These are phyloP conservation scores for Troides helena DNA, from an alignment of 2,888 invertebrate genomes.

Conservation along the genomic window DNA sequence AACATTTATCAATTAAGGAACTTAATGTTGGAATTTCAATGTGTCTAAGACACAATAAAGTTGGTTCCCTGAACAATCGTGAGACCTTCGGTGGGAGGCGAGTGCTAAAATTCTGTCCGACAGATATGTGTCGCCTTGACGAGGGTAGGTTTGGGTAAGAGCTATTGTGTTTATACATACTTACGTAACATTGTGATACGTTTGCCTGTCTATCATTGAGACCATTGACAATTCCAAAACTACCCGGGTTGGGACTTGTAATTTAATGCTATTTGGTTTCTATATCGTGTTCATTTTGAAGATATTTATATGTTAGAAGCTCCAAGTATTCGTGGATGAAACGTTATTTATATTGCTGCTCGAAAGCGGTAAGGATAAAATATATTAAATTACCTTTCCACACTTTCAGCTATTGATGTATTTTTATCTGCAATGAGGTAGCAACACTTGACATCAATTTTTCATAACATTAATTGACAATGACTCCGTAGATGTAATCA, in stretches of 20 bases:
- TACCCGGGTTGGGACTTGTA: conserved; percentile 7
- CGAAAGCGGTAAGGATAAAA: too few species aligned
- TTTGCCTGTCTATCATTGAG: conserved; percentile 24
- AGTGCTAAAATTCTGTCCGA: conserved; percentile 64
- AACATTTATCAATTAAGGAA: not conserved
- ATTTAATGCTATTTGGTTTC: conserved; percentile 11
- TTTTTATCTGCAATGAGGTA: too few species aligned
- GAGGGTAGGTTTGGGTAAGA: conserved; percentile 57
- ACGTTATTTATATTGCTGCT: too few species aligned
- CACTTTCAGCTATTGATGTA: too few species aligned
- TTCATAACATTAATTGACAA: too few species aligned
- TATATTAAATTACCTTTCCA: too few species aligned
- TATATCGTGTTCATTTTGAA: not conserved
- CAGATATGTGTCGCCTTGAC: conserved; percentile 70
- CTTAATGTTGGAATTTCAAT: not conserved
- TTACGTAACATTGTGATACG: conserved; percentile 23
- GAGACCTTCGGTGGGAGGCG: conserved; percentile 32
- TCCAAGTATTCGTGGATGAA: too few species aligned
- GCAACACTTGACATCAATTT: too few species aligned
- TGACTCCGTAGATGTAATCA: too few species aligned
- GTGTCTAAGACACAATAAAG: conserved; percentile 4
- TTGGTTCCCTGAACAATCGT: not conserved
- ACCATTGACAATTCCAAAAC: conserved; percentile 24
- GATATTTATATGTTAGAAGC: not conserved
- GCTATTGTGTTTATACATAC: conserved; percentile 41